These are phyloP conservation scores for Choristoneura rosaceana DNA, from an alignment of 2,888 invertebrate species.

Conservation along the genomic window DNA sequence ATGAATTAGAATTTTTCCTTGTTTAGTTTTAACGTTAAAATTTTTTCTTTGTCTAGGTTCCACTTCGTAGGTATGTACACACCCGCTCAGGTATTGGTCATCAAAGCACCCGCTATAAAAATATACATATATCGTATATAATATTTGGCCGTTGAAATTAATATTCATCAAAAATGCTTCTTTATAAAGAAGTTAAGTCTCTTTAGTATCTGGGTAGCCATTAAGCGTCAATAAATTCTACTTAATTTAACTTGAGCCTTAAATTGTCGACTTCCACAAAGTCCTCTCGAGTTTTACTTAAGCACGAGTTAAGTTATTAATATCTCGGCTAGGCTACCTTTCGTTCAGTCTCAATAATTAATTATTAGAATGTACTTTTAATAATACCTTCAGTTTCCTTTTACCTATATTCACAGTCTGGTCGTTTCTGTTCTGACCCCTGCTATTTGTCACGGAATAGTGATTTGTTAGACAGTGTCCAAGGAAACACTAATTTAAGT, in stretches of 20 bases:
- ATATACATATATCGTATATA: too few relatives aligned
- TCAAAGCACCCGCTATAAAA: too few relatives aligned
- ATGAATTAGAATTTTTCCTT: neutral
- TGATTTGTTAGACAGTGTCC: slow-evolving; percentile 32
- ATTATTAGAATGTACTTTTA: slow-evolving; percentile 19
- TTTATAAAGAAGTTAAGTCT: slow-evolving; percentile 30
- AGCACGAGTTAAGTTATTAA: slow-evolving; percentile 25
- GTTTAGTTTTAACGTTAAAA: neutral
- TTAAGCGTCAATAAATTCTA: slow-evolving; percentile 36
- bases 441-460: slow-evolving; percentile 37
- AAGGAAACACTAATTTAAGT: slow-evolving; percentile 28
- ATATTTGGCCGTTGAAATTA: neutral
- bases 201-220: slow-evolving; percentile 20
- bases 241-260: slow-evolving; percentile 35
- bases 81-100: neutral
- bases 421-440: slow-evolving; percentile 29
- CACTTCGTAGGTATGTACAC: neutral
- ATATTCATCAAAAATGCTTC: slow-evolving; percentile 18
- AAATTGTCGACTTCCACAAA: slow-evolving; percentile 24
- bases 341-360: slow-evolving; percentile 15
- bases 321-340: slow-evolving; percentile 20
- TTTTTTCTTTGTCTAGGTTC: neutral
- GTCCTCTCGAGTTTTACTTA: slow-evolving; percentile 5
- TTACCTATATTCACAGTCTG: slow-evolving; percentile 28
- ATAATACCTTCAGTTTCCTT: slow-evolving; percentile 19